Evolutionary conservation across 2,113 vertebrate genomes (phyloP).

Genomic region (Hyperoodon ampullatus): DNA sequence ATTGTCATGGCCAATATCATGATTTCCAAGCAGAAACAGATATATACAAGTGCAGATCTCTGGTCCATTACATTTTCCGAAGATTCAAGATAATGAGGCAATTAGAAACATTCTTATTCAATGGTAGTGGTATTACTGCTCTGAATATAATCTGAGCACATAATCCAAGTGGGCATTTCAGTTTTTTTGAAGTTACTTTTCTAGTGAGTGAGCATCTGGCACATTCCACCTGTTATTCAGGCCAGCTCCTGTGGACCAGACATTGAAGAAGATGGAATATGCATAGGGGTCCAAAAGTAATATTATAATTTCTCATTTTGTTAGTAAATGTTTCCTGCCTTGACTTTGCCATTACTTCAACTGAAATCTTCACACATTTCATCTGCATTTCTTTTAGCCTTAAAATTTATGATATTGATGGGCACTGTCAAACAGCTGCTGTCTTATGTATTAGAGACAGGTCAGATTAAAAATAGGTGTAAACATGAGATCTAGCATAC

Average conservation of each 20-base stretch:
- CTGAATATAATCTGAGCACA: neutral
- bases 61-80: neutral
- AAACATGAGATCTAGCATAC: neutral
- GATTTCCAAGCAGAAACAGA: neutral
- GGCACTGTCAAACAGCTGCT: neutral
- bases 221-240: neutral
- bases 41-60: neutral
- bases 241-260: accelerated
- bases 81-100: neutral
- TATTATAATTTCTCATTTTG: constrained; percentile 7
- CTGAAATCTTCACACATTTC: neutral
- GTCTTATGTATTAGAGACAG: neutral
- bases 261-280: neutral
- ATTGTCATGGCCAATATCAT: neutral
- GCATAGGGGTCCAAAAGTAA: neutral
- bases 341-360: neutral
- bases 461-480: neutral
- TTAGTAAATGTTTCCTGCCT: neutral
- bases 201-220: constrained; percentile 9
- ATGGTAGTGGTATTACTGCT: neutral
- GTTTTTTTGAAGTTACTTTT: constrained; percentile 36
- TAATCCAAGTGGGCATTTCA: neutral
- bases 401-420: neutral
- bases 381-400: neutral
- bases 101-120: constrained; percentile 8